phyloP scores from a whole-genome alignment of 1,140 invertebrate genomes.

The Stegodyphus mimosarum region DNA sequence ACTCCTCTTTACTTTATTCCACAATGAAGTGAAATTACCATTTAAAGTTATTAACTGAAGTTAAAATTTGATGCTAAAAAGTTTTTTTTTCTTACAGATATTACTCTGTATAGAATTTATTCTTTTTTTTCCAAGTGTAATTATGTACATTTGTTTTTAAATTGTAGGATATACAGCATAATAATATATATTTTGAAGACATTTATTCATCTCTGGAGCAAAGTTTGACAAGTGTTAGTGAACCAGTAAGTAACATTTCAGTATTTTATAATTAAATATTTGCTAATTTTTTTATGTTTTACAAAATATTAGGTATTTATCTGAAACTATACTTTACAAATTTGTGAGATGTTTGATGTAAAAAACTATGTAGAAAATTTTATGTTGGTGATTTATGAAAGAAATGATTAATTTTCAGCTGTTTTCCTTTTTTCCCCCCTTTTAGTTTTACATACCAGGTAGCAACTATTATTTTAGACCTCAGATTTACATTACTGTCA shows the following conservation, averaged over 20 bases:
- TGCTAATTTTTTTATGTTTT: background rate
- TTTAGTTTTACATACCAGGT: slow-evolving; percentile 78
- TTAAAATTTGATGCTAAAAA: background rate
- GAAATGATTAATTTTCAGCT: background rate
- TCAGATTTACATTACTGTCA: slow-evolving; percentile 81
- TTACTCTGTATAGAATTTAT: background rate
- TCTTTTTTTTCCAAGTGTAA: background rate
- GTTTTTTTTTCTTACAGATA: background rate
- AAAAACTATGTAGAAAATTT: background rate
- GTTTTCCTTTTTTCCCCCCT: slow-evolving; percentile 64
- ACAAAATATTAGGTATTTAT: too few species aligned
- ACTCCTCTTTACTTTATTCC: background rate
- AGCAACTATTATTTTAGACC: slow-evolving; percentile 76
- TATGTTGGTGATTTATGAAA: background rate
- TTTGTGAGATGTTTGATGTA: background rate
- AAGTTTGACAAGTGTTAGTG: slow-evolving; percentile 75
- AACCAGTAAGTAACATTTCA: slow-evolving; percentile 73
- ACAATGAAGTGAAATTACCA: background rate
- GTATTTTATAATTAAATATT: background rate
- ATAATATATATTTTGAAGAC: slow-evolving; percentile 78
- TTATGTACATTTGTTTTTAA: background rate
- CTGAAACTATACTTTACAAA: background rate
- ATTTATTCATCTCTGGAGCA: slow-evolving; percentile 75
- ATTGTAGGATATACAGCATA: slow-evolving; percentile 75
- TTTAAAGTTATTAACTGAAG: background rate